Evolutionary conservation across 2,888 invertebrate species (phyloP).

Genomic region (Luperina nickerlii): DNA sequence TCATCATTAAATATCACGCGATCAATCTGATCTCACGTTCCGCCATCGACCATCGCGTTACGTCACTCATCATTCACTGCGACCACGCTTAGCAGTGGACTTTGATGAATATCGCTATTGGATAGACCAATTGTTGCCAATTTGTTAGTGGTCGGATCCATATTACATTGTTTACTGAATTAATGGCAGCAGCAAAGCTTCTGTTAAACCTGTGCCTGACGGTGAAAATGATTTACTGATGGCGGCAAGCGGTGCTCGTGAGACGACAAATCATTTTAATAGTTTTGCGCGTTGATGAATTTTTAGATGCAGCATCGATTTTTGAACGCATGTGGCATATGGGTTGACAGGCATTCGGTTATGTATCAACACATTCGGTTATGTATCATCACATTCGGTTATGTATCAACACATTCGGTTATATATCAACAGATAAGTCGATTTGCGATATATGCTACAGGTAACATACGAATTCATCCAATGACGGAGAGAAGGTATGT

Average conservation of each 20-base stretch:
- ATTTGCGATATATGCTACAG: neutral
- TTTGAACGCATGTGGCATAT: conserved; percentile 26
- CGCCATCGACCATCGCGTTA: conserved; percentile 45
- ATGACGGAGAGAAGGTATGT: too few relatives aligned
- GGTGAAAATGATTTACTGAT: conserved; percentile 67
- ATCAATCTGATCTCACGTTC: conserved; percentile 57
- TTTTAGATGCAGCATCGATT: conserved; percentile 49
- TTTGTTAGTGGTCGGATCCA: conserved; percentile 76
- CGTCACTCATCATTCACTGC: conserved; percentile 54
- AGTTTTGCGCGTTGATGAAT: conserved; percentile 60
- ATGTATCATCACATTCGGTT: too few relatives aligned
- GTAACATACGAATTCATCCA: neutral
- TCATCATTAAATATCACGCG: conserved; percentile 47
- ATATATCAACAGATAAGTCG: neutral
- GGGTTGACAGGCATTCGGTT: neutral
- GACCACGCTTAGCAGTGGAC: conserved; percentile 64
- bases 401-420: too few relatives aligned
- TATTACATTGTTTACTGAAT: conserved; percentile 76
- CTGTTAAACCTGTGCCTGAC: conserved; percentile 65
- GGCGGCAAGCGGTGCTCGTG: conserved; percentile 57
- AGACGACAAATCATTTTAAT: conserved; percentile 66
- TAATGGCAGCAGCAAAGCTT: conserved; percentile 70
- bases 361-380: neutral
- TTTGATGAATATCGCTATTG: conserved; percentile 73
- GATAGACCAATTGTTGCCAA: conserved; percentile 74